These are phyloP conservation scores for Oncorhynchus keta DNA, from an alignment of 2,113 vertebrate genomes.

Conservation along the genomic window DNA sequence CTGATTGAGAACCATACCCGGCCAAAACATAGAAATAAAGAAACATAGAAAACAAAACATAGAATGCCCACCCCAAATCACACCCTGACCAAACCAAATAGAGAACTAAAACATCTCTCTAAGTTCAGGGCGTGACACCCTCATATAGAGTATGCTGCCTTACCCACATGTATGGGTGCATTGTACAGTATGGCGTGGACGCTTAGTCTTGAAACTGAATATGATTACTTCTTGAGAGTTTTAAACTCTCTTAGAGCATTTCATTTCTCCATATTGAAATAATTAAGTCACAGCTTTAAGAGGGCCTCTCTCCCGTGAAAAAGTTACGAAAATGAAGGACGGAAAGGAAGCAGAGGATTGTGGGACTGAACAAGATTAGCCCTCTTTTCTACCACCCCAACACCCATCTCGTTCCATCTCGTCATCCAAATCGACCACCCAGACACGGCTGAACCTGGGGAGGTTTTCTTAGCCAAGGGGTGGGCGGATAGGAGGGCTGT, in stretches of 20 bases:
- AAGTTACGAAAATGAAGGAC: neutral
- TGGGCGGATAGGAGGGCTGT: too few relatives aligned
- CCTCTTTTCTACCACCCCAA: neutral
- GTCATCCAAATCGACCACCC: conserved; percentile 35
- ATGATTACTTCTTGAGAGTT: neutral
- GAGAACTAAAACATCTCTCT: too few relatives aligned
- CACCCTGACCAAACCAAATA: too few relatives aligned
- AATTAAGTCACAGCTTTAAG: neutral
- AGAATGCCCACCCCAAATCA: too few relatives aligned
- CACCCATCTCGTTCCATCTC: neutral
- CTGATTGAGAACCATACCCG: too few relatives aligned
- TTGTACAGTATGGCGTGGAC: neutral
- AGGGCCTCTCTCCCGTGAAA: too few relatives aligned
- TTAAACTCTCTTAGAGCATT: neutral
- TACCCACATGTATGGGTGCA: neutral
- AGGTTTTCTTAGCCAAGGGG: conserved; percentile 54
- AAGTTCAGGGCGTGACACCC: too few relatives aligned
- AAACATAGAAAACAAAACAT: too few relatives aligned
- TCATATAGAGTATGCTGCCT: neutral
- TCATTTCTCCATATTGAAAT: neutral
- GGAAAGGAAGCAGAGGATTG: conserved; percentile 64
- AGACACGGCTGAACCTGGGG: conserved; percentile 47
- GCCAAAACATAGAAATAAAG: too few relatives aligned
- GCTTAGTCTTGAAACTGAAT: neutral
- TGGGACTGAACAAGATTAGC: conserved; percentile 47